A percentile compares a stretch with the other conserved stretches of the same genome.
Evolutionary conservation across 2,888 invertebrate genomes (phyloP).

Genomic region (Apodemia mormo): DNA sequence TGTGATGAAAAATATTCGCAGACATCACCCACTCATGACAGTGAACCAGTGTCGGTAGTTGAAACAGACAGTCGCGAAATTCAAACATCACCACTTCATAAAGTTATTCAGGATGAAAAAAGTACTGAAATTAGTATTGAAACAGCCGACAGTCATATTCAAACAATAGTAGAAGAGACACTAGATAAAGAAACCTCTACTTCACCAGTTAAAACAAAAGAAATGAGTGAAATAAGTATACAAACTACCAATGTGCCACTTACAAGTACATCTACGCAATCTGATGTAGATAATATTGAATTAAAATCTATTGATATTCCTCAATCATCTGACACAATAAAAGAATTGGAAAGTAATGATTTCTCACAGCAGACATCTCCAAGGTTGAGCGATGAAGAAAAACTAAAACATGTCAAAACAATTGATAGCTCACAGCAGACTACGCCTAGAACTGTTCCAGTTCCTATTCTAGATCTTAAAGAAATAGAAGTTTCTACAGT

Average conservation of each 20-base stretch:
- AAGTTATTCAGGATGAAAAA: constrained; percentile 59
- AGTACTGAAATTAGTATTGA: constrained; percentile 62
- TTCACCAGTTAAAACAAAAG: constrained; percentile 56
- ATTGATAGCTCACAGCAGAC: constrained; percentile 57
- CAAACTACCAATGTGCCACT: constrained; percentile 65
- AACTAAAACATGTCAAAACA: constrained; percentile 36
- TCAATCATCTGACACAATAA: constrained; percentile 29
- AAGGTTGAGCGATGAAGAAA: constrained; percentile 47
- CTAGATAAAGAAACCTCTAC: constrained; percentile 67
- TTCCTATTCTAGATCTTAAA: constrained; percentile 42
- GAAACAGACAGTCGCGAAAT: constrained; percentile 67
- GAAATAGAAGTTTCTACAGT: constrained; percentile 45
- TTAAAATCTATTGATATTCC: constrained; percentile 33
- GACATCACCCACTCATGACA: constrained; percentile 58
- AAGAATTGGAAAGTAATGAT: constrained; percentile 48
- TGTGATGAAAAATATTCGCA: constrained; percentile 77
- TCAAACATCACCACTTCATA: constrained; percentile 78
- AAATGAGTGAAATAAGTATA: constrained; percentile 58
- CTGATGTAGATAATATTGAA: constrained; percentile 51
- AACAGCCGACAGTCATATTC: constrained; percentile 66
- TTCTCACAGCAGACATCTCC: constrained; percentile 81
- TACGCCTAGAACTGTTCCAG: constrained; percentile 35
- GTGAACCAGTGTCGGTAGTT: constrained; percentile 43
- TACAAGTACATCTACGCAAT: constrained; percentile 68
- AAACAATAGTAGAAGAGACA: constrained; percentile 58